Base-by-base conservation (phyloP, 1,140 invertebrate species). In the Cardiocondyla obscurior region DNA sequence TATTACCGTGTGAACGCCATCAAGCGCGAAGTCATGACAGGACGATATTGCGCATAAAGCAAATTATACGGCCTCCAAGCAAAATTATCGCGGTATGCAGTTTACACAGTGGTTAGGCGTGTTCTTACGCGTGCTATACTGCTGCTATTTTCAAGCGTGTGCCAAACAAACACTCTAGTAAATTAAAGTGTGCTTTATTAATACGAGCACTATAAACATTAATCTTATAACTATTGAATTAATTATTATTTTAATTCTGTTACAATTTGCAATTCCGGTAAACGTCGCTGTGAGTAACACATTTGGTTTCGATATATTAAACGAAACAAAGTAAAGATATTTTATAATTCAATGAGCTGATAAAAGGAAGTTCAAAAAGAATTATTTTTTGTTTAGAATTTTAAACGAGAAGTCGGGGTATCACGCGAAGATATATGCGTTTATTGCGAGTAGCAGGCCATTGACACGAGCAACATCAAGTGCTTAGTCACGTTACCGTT, bases 11-110 rank as follows among this genome's bases (percentile, higher is more conserved):
- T 36, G 42, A 77, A 49, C 51, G 46, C 53, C 84, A 53, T 62
- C 79, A 76, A 81, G 84, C 67, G 74, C 67, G 25, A 83, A 86
- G 84, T 86, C 84, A 86, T 72, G 85, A 83, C 84, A 86, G 72
- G 79, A 86, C 42, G 85, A 83, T 87, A 86, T 83, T 82, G 42
- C 79, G 57, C 82, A 77, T 87, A 87, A 87, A 87, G 84, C 82
- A 86, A 83, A 82, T 85, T 81, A 64, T 79, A 85, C 83, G 74
- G 85, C 79, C 64, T 86, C 70, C 55, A 70, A 49, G 60, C 57
- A 57, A 62, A 86, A 87, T 87, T 87, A 87, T 86, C 84, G 72
- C 72, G 42, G 79, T 70, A 62, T 58, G 60, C 79, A 87, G 81
- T 86, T 87, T 83, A 73, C 85, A 65, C 69, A 72, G 79, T 77